phyloP scores from a whole-genome alignment of 2,797 vertebrate species.

The Serranus cabrilla region DNA sequence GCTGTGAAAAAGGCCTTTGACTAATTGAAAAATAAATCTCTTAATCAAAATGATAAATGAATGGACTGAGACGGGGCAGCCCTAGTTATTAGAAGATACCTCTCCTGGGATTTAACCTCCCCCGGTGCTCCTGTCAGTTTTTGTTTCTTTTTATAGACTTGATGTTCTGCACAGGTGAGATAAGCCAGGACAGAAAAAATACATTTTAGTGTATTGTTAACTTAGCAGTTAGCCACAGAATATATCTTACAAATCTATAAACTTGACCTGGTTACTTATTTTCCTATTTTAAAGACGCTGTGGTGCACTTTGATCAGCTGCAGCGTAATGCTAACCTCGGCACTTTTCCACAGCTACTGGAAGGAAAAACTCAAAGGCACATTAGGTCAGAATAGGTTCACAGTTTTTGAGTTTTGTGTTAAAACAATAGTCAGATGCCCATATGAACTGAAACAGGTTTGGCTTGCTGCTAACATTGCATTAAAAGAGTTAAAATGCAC shows the following conservation, averaged over 20 bases:
- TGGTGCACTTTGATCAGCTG: slow-evolving; percentile 74
- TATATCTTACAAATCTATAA: slow-evolving; percentile 12
- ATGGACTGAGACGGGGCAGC: no score
- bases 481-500: background rate
- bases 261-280: slow-evolving; percentile 72
- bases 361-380: background rate
- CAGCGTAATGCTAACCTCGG: slow-evolving; percentile 38
- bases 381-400: background rate
- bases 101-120: background rate
- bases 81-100: background rate
- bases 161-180: slow-evolving; percentile 7
- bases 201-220: background rate
- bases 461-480: background rate
- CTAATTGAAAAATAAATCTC: no score
- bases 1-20: no score
- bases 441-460: background rate
- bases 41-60: no score
- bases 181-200: background rate
- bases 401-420: background rate
- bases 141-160: slow-evolving; percentile 25
- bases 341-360: slow-evolving; percentile 27
- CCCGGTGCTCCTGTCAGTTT: background rate
- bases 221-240: background rate
- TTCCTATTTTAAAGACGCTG: slow-evolving; percentile 52
- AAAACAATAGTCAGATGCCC: background rate